Percentiles rank a stretch among this genome's conserved stretches.
phyloP scores from a whole-genome alignment of 2,113 vertebrate species.

The Rhynchomys soricoides region DNA sequence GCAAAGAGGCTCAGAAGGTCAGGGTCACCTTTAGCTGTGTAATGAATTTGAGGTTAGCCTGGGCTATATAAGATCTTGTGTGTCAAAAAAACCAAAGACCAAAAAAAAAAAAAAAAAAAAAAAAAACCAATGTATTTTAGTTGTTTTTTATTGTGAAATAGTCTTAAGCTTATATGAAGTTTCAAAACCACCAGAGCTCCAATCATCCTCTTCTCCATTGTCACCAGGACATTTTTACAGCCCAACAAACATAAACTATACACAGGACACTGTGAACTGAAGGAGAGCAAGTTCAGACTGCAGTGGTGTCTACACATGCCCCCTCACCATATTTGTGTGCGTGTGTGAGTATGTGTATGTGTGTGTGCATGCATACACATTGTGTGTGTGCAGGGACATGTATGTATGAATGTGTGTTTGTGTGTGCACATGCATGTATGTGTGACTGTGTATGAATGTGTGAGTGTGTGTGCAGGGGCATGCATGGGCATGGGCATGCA shows the following conservation, averaged over 20 bases:
- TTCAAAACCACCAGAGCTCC: neutral
- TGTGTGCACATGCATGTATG: neutral
- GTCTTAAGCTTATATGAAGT: neutral
- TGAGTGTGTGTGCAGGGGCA: neutral
- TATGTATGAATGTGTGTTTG: neutral
- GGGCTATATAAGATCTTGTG: neutral
- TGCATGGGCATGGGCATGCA: neutral
- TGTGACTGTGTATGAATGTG: neutral
- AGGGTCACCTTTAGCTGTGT: neutral
- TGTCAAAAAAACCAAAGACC: neutral
- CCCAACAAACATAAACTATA: rapidly evolving
- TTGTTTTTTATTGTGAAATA: neutral
- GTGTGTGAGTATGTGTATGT: neutral
- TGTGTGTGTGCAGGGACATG: neutral
- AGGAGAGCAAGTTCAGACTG: neutral
- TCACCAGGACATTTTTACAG: rapidly evolving
- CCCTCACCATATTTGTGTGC: too few species aligned
- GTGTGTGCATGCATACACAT: too few species aligned
- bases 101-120: neutral
- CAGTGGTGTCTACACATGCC: rapidly evolving
- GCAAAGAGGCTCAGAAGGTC: neutral
- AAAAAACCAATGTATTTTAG: neutral
- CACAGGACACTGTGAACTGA: neutral
- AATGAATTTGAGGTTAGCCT: neutral
- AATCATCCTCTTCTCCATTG: neutral